These are phyloP conservation scores for Oryzias sinensis DNA, from an alignment of 2,797 vertebrate species.

Conservation along the genomic window DNA sequence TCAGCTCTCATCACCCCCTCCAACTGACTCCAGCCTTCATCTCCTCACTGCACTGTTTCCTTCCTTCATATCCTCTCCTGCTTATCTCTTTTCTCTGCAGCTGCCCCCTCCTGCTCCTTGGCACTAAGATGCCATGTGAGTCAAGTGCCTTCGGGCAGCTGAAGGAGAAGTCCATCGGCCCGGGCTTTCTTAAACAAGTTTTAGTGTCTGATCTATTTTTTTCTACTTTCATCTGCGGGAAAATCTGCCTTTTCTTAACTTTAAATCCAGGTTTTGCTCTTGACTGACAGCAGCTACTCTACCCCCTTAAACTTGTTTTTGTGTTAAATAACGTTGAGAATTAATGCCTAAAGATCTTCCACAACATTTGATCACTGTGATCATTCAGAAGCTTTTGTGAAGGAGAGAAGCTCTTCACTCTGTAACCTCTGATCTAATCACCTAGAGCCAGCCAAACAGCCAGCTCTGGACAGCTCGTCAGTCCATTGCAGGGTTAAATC, in stretches of 20 bases:
- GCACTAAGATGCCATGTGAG: slow-evolving; percentile 28
- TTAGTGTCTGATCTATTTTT: slow-evolving; percentile 29
- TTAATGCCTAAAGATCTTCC: no score
- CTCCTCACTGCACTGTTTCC: slow-evolving; percentile 24
- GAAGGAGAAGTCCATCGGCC: slow-evolving; percentile 21
- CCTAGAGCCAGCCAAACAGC: no score
- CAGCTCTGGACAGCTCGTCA: no score
- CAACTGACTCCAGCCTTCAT: slow-evolving; percentile 16
- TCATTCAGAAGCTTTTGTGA: no score
- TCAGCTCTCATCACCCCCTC: slow-evolving; percentile 12
- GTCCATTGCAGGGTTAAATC: no score
- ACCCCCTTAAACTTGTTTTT: not conserved
- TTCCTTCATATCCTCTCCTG: slow-evolving; percentile 17
- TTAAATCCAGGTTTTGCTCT: slow-evolving; percentile 13
- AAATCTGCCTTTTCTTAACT: slow-evolving; percentile 25
- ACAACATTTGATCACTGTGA: no score
- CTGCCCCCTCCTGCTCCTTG: slow-evolving; percentile 27
- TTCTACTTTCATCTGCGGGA: slow-evolving; percentile 10
- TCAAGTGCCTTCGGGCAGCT: slow-evolving; percentile 34
- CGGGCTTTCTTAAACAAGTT: slow-evolving; percentile 25
- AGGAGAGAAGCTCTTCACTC: no score
- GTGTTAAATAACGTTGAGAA: no score
- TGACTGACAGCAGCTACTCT: not conserved
- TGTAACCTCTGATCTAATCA: no score
- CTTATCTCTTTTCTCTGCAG: slow-evolving; percentile 7